Evolutionary conservation across 2,797 vertebrate species (phyloP), one percentile per base, ranked within the genome.

Genomic region (Phaenicophaeus curvirostris): DNA sequence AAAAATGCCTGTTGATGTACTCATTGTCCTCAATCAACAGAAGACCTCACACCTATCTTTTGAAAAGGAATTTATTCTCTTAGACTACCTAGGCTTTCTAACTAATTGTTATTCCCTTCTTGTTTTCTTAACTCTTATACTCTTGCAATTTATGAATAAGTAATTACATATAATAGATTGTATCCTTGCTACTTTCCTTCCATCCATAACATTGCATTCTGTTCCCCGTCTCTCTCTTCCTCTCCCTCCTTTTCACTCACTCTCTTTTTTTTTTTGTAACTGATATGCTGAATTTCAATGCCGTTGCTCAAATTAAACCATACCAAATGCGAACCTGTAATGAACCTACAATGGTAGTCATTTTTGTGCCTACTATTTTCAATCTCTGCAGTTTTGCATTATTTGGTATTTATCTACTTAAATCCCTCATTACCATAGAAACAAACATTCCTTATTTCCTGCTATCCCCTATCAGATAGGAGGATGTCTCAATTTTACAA

Each of bases 111-210:
- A 73, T 96, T 96, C 86, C 15, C 15, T 84, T 63, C 59, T 89
- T 93, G 35, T 95, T 97, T 87, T 75, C 41, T 89, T 86, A 90
- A 61, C 73, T 93, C 66, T 89, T 89, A 74, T 15, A 76, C 59
- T 75, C 73, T 82, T 87, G 27, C 53, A 66, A 94, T 97, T 85
- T 81, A 93, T 95, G 94, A 54, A 81, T 80, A 91, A 93, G n/a
- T 54, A 91, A 94, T 97, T 96, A 93, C 54, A 83, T 79, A 61
- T 92, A 92, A 97, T 93, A 97, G 78, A 87, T 89, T 96, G n/a
- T 89, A 86, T 15, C 78, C 86, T 86, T 93, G 67, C 90, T 88
- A 82, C 33, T 91, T 89, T 86, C n/a, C 46, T 95, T 95, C 79
- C 77, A 54, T 92, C 84, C 61, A 31, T 88, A 84, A 93, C 91